phyloP scores from a whole-genome alignment of 2,797 vertebrate species.

The Lepidocolaptes lacrymiger region DNA sequence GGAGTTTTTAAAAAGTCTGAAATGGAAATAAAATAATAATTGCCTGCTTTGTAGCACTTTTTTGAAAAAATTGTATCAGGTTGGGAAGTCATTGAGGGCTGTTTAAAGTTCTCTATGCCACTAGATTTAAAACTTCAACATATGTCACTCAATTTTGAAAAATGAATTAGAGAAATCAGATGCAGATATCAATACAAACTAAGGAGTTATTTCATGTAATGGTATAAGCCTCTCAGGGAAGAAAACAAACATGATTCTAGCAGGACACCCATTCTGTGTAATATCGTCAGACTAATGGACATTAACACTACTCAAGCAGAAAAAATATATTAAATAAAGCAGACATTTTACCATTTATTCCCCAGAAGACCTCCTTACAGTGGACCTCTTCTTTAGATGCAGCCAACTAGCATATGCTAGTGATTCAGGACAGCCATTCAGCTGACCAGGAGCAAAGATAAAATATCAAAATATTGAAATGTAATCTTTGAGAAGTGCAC shows the following conservation, averaged over 20 bases:
- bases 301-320: background rate
- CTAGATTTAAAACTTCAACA: background rate
- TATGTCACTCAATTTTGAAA: background rate
- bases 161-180: background rate
- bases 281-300: background rate
- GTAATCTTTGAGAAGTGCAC: background rate
- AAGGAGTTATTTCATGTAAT: background rate
- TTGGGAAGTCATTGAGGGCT: background rate
- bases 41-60: conserved; percentile 4
- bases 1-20: background rate
- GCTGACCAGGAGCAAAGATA: background rate
- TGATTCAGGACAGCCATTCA: background rate
- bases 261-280: background rate
- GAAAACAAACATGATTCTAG: background rate
- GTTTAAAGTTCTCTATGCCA: background rate
- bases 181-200: background rate
- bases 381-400: background rate
- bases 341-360: background rate
- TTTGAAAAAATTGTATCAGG: background rate
- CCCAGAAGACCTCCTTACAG: background rate
- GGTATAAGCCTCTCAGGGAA: background rate
- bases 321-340: background rate
- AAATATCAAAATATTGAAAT: background rate
- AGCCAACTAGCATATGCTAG: background rate
- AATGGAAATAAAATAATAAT: background rate